These are phyloP conservation scores for Erebia aethiops DNA, from an alignment of 2,888 invertebrate genomes.

Conservation along the genomic window DNA sequence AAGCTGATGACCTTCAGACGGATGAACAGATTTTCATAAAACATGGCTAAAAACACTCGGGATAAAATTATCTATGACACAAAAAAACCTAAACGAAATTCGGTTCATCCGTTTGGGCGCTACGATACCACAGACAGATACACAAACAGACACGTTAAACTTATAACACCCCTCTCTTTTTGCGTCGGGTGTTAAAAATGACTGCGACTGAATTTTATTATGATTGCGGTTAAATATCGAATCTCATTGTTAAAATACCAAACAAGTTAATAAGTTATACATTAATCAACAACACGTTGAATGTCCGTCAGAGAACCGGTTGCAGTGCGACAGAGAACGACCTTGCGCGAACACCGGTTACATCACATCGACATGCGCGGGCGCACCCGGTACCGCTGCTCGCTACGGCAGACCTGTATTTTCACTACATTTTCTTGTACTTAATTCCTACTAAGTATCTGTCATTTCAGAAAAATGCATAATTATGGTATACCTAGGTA, in stretches of 20 bases:
- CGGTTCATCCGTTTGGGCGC: too few species aligned
- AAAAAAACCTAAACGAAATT: too few species aligned
- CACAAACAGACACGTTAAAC: too few species aligned
- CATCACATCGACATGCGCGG: slow-evolving; percentile 49
- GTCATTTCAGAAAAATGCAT: background rate
- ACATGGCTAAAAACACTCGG: too few species aligned
- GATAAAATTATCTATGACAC: too few species aligned
- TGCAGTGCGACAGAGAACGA: slow-evolving; percentile 50
- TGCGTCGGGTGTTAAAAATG: too few species aligned
- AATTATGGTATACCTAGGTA: background rate
- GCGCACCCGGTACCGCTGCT: slow-evolving; percentile 27
- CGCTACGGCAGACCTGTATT: slow-evolving; percentile 23
- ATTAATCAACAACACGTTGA: slow-evolving; percentile 29
- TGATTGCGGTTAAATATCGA: background rate
- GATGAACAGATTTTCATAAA: too few species aligned
- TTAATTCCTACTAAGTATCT: background rate
- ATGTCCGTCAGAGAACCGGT: slow-evolving; percentile 48
- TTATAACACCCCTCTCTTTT: too few species aligned
- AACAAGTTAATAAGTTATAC: slow-evolving; percentile 1
- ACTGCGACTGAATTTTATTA: too few species aligned
- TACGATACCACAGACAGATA: too few species aligned
- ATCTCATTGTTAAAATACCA: background rate
- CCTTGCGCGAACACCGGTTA: slow-evolving; percentile 53
- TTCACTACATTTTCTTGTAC: slow-evolving; percentile 16
- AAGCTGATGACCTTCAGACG: too few species aligned